Conservation (phyloP, 2,113 vertebrate species). For the Pelvicachromis taeniatus region DNA sequence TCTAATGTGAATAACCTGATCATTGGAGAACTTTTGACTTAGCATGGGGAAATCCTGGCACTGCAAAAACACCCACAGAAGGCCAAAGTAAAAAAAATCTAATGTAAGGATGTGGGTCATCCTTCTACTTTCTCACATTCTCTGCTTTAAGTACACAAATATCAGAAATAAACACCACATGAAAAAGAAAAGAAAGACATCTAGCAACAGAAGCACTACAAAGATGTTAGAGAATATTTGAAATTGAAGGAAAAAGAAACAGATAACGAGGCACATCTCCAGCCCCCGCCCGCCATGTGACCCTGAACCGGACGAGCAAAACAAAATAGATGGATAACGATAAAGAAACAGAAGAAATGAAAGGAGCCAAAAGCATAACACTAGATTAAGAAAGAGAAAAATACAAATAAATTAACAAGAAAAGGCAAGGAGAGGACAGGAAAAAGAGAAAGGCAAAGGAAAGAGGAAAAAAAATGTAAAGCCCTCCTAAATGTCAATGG, state of each 20-base stretch:
- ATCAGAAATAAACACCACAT: background rate
- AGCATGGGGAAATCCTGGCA: too few species aligned
- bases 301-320: background rate
- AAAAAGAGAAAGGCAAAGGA: background rate
- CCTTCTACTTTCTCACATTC: background rate
- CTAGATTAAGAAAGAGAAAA: background rate
- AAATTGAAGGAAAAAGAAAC: background rate
- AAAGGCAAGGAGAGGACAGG: accelerated
- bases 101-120: background rate
- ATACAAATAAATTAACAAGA: background rate
- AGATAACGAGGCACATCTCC: background rate
- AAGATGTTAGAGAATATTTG: background rate
- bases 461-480: background rate
- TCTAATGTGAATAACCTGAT: background rate
- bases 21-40: too few species aligned
- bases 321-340: background rate
- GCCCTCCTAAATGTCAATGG: background rate
- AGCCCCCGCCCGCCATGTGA: background rate
- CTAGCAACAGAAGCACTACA: background rate
- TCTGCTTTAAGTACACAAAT: background rate
- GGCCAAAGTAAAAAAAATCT: background rate
- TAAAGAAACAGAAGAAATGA: background rate
- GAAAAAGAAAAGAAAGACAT: background rate
- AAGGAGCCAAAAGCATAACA: background rate
- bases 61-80: background rate